These are phyloP conservation scores for Lordiphosa andalusiaca DNA, from an alignment of 2,888 invertebrate genomes.

Conservation along the genomic window DNA sequence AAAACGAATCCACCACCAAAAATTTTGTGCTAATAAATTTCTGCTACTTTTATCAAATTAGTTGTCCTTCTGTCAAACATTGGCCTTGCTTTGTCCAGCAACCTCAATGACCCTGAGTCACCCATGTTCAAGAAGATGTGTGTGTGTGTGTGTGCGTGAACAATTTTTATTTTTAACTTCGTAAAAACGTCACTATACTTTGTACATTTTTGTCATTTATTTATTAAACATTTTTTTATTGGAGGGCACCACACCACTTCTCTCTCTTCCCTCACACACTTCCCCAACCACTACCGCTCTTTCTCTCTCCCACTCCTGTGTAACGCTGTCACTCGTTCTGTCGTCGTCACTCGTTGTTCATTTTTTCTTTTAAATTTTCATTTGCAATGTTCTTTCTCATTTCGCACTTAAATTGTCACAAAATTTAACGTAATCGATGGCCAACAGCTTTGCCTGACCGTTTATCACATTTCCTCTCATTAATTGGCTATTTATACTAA, in stretches of 20 bases:
- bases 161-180: constrained; percentile 31
- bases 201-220: constrained; percentile 30
- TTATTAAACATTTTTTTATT: constrained; percentile 24
- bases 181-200: constrained; percentile 27
- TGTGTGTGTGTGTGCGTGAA: constrained; percentile 9
- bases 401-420: constrained; percentile 41
- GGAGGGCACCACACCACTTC: constrained; percentile 49
- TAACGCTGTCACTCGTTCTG: constrained; percentile 50
- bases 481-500: constrained; percentile 73
- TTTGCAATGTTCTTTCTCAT: constrained; percentile 32
- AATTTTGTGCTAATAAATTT: too few relatives aligned
- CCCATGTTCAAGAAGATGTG: too few relatives aligned
- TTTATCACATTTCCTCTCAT: constrained; percentile 43
- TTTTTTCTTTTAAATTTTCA: constrained; percentile 56
- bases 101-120: constrained; percentile 15
- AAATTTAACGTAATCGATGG: constrained; percentile 38
- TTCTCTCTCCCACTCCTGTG: constrained; percentile 27
- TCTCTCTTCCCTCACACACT: constrained; percentile 34
- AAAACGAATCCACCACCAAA: constrained; percentile 26
- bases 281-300: constrained; percentile 13
- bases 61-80: constrained; percentile 8
- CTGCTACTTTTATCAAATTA: background rate
- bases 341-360: constrained; percentile 46
- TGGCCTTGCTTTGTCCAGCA: constrained; percentile 23
- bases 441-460: constrained; percentile 26